Percentiles rank a stretch among this genome's conserved stretches.
These are phyloP conservation scores for Loris lydekkerianus DNA, from an alignment of 2,797 vertebrate genomes.

Conservation along the genomic window DNA sequence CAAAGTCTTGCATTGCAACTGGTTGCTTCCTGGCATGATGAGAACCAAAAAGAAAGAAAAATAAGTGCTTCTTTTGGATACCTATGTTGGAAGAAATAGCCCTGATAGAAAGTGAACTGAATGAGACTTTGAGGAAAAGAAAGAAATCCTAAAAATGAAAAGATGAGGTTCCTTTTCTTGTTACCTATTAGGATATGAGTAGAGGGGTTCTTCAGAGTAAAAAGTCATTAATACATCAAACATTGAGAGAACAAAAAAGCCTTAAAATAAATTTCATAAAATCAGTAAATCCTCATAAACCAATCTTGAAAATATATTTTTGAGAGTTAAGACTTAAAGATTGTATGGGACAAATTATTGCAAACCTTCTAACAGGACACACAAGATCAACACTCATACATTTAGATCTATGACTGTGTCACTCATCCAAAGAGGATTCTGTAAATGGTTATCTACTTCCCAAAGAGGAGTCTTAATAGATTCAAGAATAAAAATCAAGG, in stretches of 20 bases:
- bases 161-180: neutral
- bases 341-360: neutral
- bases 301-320: neutral
- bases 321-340: neutral
- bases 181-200: neutral
- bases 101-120: neutral
- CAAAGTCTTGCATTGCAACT: neutral
- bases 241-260: neutral
- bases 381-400: neutral
- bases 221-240: neutral
- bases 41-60: neutral
- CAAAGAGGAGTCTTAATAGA: constrained; percentile 26
- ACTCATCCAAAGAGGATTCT: neutral
- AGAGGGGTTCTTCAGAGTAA: neutral
- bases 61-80: neutral
- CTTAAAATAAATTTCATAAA: constrained; percentile 10
- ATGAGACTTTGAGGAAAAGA: neutral
- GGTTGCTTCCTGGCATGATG: neutral
- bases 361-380: neutral
- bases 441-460: neutral
- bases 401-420: neutral
- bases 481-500: constrained; percentile 7
- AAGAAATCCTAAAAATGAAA: neutral
- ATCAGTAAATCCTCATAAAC: neutral
- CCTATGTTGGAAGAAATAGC: neutral